phyloP scores from a whole-genome alignment of 2,888 invertebrate species.

The Agonum fuliginosum region DNA sequence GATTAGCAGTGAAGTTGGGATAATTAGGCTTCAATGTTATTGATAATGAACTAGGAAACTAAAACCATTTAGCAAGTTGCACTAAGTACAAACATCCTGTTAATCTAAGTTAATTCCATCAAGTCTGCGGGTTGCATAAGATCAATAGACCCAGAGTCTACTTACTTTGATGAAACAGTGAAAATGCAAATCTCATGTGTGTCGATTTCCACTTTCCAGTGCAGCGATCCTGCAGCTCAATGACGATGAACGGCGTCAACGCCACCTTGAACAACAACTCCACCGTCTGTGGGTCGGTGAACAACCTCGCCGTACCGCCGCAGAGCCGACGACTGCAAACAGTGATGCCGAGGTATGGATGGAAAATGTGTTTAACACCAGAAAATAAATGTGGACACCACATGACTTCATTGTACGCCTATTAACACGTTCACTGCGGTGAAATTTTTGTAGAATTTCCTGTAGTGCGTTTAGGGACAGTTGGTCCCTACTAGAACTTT shows the following conservation, averaged over 20 bases:
- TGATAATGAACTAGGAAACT: neutral
- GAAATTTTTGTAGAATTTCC: too few relatives aligned
- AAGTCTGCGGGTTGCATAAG: neutral
- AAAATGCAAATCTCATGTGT: conserved; percentile 48
- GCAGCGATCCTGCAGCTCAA: conserved; percentile 69
- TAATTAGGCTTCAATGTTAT: conserved; percentile 5
- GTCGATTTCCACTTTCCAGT: conserved; percentile 68
- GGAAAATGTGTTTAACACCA: too few relatives aligned
- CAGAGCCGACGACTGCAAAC: conserved; percentile 58
- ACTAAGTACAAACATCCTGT: conserved; percentile 8
- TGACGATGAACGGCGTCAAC: conserved; percentile 67
- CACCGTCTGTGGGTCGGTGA: conserved; percentile 67
- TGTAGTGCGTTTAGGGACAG: too few relatives aligned
- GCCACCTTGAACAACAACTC: conserved; percentile 63
- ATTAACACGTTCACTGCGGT: too few relatives aligned
- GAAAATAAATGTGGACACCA: too few relatives aligned
- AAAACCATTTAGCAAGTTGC: conserved; percentile 33
- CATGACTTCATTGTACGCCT: too few relatives aligned
- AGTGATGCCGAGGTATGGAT: conserved; percentile 19
- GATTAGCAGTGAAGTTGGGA: neutral
- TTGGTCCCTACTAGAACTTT: too few relatives aligned
- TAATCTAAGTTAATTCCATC: conserved; percentile 25
- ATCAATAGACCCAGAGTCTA: neutral
- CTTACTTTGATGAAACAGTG: neutral
- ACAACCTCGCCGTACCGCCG: conserved; percentile 56